phyloP scores from a whole-genome alignment of 2,888 invertebrate species.

The Eupithecia subfuscata region DNA sequence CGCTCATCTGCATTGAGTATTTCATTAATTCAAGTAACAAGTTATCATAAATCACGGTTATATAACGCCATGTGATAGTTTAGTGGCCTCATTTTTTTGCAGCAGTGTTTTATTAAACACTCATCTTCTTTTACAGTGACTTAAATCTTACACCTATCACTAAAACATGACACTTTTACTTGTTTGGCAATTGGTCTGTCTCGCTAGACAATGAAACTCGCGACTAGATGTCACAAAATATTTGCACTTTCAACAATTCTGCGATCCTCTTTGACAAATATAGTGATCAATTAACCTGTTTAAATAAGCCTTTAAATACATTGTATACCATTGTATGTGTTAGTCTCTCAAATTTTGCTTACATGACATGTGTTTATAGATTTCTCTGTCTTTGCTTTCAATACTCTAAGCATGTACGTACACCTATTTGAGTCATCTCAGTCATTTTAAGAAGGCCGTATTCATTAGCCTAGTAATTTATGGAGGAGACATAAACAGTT shows the following conservation, averaged over 20 bases:
- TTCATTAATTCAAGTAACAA: constrained; percentile 37
- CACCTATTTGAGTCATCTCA: constrained; percentile 19
- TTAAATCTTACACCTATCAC: constrained; percentile 46
- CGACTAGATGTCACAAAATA: constrained; percentile 65
- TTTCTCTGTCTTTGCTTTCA: constrained; percentile 12
- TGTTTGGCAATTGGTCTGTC: constrained; percentile 52
- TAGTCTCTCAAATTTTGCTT: constrained; percentile 40
- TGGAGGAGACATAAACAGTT: constrained; percentile 25
- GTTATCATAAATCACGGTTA: constrained; percentile 38
- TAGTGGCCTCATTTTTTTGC: constrained; percentile 31
- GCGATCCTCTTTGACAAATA: constrained; percentile 71
- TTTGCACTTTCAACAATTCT: constrained; percentile 79
- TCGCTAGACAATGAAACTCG: constrained; percentile 63
- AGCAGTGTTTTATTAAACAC: constrained; percentile 16
- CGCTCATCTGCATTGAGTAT: constrained; percentile 37
- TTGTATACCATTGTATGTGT: constrained; percentile 32
- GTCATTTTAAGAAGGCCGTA: constrained; percentile 13
- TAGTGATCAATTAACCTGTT: constrained; percentile 60
- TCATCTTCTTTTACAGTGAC: constrained; percentile 24
- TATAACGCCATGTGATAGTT: constrained; percentile 27
- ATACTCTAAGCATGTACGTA: constrained; percentile 11
- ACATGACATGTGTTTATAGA: constrained; percentile 32
- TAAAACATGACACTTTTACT: constrained; percentile 60
- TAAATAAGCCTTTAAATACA: constrained; percentile 50
- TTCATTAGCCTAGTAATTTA: constrained; percentile 28